These are phyloP conservation scores for Unio delphinus DNA, from an alignment of 2,888 invertebrate genomes.

Conservation along the genomic window DNA sequence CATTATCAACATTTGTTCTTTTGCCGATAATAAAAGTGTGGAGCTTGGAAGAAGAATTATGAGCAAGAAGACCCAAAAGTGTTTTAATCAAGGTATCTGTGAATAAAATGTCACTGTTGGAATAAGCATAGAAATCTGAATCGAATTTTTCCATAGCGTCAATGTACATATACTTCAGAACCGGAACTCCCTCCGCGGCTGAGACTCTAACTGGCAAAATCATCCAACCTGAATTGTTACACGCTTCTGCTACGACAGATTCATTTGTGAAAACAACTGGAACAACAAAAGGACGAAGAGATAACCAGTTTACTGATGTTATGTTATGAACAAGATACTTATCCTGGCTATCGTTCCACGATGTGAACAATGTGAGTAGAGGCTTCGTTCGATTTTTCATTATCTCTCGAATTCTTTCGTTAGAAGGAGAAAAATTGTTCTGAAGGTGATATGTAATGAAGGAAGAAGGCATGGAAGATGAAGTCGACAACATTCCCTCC, in stretches of 20 bases:
- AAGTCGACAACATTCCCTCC: too few relatives aligned
- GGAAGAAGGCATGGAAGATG: too few relatives aligned
- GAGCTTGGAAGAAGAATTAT: constrained; percentile 13
- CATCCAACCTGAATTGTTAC: constrained; percentile 41
- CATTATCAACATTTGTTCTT: constrained; percentile 49
- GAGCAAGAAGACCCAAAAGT: constrained; percentile 22
- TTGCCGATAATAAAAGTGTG: constrained; percentile 43
- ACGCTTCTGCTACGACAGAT: constrained; percentile 22
- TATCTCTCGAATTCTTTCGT: constrained; percentile 4
- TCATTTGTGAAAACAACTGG: constrained; percentile 52
- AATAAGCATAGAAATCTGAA: constrained; percentile 53
- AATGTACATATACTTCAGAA: constrained; percentile 57
- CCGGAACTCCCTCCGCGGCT: constrained; percentile 49
- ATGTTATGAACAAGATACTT: constrained; percentile 46
- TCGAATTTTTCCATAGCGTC: constrained; percentile 46
- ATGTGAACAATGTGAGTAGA: constrained; percentile 51
- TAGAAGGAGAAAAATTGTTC: too few relatives aligned
- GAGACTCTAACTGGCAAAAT: constrained; percentile 35
- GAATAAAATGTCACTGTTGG: constrained; percentile 61
- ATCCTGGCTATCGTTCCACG: constrained; percentile 45
- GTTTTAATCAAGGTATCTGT: constrained; percentile 43
- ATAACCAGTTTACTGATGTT: constrained; percentile 50
- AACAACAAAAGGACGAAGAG: constrained; percentile 41
- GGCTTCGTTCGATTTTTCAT: constrained; percentile 21
- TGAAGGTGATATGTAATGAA: too few relatives aligned